Evolutionary conservation across 1,140 invertebrate species (phyloP), one percentile per base, ranked within the genome.

Genomic region (Harpegnathos saltator): DNA sequence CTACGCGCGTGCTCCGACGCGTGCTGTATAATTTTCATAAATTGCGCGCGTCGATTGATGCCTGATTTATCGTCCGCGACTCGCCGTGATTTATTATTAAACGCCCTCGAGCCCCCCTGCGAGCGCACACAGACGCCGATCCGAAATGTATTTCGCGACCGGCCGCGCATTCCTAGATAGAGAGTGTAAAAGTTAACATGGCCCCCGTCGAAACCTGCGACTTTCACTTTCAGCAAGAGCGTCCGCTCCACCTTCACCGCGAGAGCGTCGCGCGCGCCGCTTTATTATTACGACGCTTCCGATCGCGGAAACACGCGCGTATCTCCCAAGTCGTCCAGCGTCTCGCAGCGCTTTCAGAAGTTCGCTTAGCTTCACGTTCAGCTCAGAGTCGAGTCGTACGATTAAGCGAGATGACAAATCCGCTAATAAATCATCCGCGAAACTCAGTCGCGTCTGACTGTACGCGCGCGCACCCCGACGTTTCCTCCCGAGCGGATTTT

Each of bases 181-280:
- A 50, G 77, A 77, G 72, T 73, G 86, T 87, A 88, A 84, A 87
- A 88, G 86, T 85, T 87, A 65, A 26, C 71, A 54, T 85, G 69
- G n/a, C 65, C 77, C 50, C 72, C 86, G 61, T 85, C 77, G 66
- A 88, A 85, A 88, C 82, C 54, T 72, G 77, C 56, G 71, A 88
- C 86, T 88, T 88, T 88, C 87, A 88, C 87, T 88, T 74, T 88
- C 83, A 26, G 29, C 83, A 85, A 85, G 85, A 85, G 84, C 63
- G 77, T 73, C 71, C 29, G 63, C 82, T 80, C 65, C 52, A 24
- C 63, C 75, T 71, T 80, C 75, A 58, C 52, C 52, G 52, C 44
- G 65, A 69, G 26, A 33, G 29, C 29, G 5, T 33, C 29, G 29
- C 29, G 5, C 29, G 1, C 75, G 24, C 56, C 61, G 29, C 14